Evolutionary conservation across 1,140 invertebrate genomes (phyloP).

Genomic region (Meloidogyne floridensis): DNA sequence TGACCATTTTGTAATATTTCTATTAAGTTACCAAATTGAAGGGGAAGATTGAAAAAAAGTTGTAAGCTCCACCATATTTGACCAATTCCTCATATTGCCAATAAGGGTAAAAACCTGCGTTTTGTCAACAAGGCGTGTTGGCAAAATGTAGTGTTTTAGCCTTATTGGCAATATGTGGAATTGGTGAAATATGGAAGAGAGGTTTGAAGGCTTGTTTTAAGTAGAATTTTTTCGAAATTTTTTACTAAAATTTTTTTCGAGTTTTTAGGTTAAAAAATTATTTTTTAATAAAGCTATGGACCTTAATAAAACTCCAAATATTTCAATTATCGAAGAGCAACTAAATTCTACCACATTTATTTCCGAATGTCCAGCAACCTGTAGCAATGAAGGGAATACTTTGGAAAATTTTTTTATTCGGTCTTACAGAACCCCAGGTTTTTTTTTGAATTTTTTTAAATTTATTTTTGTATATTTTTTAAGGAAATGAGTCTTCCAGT

Average conservation of each 20-base stretch:
- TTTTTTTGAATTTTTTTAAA: not conserved
- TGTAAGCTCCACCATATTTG: not conserved
- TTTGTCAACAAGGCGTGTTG: too few relatives aligned
- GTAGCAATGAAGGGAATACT: not conserved
- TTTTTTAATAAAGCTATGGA: not conserved
- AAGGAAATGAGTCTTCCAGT: not conserved
- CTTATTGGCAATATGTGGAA: too few relatives aligned
- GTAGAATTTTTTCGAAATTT: not conserved
- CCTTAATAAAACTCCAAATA: not conserved
- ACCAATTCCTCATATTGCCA: too few relatives aligned
- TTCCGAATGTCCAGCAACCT: constrained; percentile 2
- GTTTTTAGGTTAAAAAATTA: not conserved
- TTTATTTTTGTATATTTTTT: not conserved
- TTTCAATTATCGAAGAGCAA: not conserved
- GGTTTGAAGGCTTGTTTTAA: too few relatives aligned
- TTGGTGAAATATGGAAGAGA: too few relatives aligned
- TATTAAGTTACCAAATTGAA: not conserved
- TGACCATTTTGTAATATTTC: not conserved
- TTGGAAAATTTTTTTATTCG: constrained; percentile 15
- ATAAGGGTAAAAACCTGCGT: too few relatives aligned
- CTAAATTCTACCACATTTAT: not conserved
- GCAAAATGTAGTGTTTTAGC: too few relatives aligned
- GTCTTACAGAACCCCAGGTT: constrained; percentile 6
- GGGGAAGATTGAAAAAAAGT: not conserved
- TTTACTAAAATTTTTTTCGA: not conserved